Evolutionary conservation across 2,888 invertebrate genomes (phyloP).

Genomic region (Aleiodes testaceus): DNA sequence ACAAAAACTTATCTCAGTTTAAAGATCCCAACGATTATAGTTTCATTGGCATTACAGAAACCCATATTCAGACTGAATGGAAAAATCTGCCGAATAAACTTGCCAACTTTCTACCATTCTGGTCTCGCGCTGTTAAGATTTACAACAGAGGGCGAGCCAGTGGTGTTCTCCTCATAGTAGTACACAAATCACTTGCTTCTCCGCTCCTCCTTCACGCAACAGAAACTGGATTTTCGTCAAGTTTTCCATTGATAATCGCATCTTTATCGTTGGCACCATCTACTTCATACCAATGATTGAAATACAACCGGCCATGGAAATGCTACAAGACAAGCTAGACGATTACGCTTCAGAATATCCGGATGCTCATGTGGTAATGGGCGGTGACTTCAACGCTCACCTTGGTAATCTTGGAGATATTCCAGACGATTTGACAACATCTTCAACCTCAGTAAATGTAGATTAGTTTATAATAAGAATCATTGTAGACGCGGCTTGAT

Average conservation of each 20-base stretch:
- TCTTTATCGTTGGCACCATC: conserved; percentile 27
- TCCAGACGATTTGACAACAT: conserved; percentile 2
- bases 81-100: not conserved
- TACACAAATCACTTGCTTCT: not conserved
- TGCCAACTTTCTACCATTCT: not conserved
- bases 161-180: conserved; percentile 1
- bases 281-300: conserved; percentile 19
- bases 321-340: conserved; percentile 17
- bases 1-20: too few species aligned
- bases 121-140: not conserved
- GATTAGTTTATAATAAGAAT: not conserved
- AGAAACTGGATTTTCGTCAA: conserved; percentile 32
- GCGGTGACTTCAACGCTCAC: conserved; percentile 35
- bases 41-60: not conserved
- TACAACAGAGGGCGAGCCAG: conserved; percentile 2
- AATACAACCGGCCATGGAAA: conserved; percentile 13
- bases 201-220: conserved; percentile 7
- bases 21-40: too few species aligned
- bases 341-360: conserved; percentile 14
- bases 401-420: conserved; percentile 5
- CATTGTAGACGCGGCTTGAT: not conserved
- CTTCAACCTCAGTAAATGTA: not conserved
- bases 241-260: not conserved
- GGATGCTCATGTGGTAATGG: conserved; percentile 16
- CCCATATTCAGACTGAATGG: not conserved